Conservation (phyloP, 2,113 vertebrate genomes). For the Oreotrochilus melanogaster region DNA sequence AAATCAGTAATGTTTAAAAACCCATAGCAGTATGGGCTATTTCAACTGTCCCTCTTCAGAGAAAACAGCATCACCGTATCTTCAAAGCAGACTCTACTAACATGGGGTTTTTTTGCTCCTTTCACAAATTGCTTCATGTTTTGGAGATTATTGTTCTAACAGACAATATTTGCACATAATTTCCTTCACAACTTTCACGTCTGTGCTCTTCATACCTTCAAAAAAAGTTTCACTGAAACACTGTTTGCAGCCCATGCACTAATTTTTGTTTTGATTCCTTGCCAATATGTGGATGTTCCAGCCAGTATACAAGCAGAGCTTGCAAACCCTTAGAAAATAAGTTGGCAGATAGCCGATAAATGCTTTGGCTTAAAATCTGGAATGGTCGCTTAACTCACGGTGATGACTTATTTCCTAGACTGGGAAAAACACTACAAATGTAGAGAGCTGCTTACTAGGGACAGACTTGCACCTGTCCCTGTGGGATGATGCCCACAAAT, state of each 20-base stretch:
- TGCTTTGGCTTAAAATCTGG: conserved; percentile 4
- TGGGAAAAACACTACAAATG: conserved; percentile 52
- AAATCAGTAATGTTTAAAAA: not conserved
- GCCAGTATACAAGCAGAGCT: not conserved
- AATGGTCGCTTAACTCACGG: not conserved
- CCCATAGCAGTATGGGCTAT: not conserved
- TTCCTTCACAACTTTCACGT: not conserved
- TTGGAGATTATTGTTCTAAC: not conserved
- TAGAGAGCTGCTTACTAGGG: conserved; percentile 32
- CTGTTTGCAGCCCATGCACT: not conserved
- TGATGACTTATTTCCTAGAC: conserved; percentile 38
- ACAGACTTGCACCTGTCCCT: conserved; percentile 60
- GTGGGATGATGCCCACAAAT: conserved; percentile 68
- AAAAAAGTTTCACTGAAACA: not conserved
- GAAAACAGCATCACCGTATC: not conserved
- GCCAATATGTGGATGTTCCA: not conserved
- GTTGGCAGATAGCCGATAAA: not conserved
- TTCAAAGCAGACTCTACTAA: not conserved
- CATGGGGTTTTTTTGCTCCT: not conserved
- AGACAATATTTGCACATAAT: not conserved
- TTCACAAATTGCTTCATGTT: not conserved
- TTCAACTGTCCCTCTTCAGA: not conserved
- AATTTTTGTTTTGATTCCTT: not conserved
- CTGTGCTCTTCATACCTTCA: not conserved
- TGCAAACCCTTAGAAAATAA: conserved; percentile 13